phyloP scores from a whole-genome alignment of 2,888 invertebrate genomes.

The Epirrhoe tristata region DNA sequence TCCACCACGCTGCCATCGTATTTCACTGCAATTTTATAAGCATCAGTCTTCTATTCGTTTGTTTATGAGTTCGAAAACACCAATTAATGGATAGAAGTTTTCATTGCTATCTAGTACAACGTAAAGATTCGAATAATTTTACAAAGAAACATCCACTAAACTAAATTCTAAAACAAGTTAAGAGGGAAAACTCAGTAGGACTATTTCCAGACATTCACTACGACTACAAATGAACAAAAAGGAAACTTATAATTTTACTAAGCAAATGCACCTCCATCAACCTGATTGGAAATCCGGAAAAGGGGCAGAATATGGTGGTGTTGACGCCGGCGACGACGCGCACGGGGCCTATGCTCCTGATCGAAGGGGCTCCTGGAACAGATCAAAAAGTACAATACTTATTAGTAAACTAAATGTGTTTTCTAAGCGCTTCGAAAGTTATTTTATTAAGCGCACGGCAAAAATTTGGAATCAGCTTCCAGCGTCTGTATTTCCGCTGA shows the following conservation, averaged over 20 bases:
- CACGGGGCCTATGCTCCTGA: slow-evolving; percentile 89
- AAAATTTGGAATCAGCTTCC: too few species aligned
- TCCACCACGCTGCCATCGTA: slow-evolving; percentile 76
- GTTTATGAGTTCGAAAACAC: neutral
- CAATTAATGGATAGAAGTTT: neutral
- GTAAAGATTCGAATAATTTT: neutral
- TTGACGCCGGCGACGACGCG: slow-evolving; percentile 93
- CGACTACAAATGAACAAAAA: slow-evolving; percentile 49
- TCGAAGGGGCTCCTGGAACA: slow-evolving; percentile 88
- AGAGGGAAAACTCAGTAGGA: slow-evolving; percentile 21
- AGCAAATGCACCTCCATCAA: slow-evolving; percentile 86
- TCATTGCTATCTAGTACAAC: neutral
- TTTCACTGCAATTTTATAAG: slow-evolving; percentile 60
- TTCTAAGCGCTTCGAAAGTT: too few species aligned
- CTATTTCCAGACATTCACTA: slow-evolving; percentile 18
- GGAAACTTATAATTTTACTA: slow-evolving; percentile 83
- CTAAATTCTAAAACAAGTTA: slow-evolving; percentile 6
- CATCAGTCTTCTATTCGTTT: neutral
- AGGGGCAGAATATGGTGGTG: slow-evolving; percentile 92
- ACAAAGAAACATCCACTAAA: neutral
- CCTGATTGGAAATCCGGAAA: slow-evolving; percentile 94
- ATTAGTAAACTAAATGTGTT: neutral
- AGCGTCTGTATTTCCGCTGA: too few species aligned
- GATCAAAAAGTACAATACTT: neutral
- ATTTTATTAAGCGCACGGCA: too few species aligned